Percentiles rank a stretch among this genome's conserved stretches.
phyloP scores from a whole-genome alignment of 2,888 invertebrate species.

The Eristalinus sepulchralis region DNA sequence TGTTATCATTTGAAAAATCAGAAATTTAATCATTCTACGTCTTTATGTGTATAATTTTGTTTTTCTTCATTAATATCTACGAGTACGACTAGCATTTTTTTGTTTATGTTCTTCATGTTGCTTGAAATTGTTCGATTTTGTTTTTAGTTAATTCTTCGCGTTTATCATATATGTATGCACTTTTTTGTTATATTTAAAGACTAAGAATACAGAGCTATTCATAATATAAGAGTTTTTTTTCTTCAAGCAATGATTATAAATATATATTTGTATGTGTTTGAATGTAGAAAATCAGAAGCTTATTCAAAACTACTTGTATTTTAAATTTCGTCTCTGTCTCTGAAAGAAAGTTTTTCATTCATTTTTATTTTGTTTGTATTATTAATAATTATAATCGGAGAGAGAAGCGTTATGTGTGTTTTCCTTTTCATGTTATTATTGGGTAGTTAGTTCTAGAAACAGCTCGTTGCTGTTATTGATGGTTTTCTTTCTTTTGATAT shows the following conservation, averaged over 20 bases:
- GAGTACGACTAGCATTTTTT: conserved; percentile 71
- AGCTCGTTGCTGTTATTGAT: background rate
- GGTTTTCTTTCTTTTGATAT: conserved; percentile 33
- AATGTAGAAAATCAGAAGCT: conserved; percentile 42
- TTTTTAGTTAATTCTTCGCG: background rate
- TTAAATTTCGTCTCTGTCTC: background rate
- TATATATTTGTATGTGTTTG: conserved; percentile 28
- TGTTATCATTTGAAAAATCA: conserved; percentile 19
- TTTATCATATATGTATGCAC: background rate
- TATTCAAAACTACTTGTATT: background rate
- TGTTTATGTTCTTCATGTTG: conserved; percentile 45
- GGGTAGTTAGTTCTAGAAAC: background rate
- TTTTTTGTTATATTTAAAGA: conserved; percentile 19
- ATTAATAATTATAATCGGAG: background rate
- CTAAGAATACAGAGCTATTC: conserved; percentile 52
- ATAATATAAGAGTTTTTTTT: conserved; percentile 61
- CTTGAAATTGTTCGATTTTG: conserved; percentile 38
- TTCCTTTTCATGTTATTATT: background rate
- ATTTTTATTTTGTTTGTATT: background rate
- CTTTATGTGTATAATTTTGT: conserved; percentile 31
- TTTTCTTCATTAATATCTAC: conserved; percentile 43
- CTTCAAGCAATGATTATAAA: conserved; percentile 63
- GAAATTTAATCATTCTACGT: conserved; percentile 56
- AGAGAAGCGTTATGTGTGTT: background rate
- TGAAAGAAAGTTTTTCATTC: background rate